These are phyloP conservation scores for Epicauta chinensis DNA, from an alignment of 1,140 invertebrate genomes.

Conservation along the genomic window DNA sequence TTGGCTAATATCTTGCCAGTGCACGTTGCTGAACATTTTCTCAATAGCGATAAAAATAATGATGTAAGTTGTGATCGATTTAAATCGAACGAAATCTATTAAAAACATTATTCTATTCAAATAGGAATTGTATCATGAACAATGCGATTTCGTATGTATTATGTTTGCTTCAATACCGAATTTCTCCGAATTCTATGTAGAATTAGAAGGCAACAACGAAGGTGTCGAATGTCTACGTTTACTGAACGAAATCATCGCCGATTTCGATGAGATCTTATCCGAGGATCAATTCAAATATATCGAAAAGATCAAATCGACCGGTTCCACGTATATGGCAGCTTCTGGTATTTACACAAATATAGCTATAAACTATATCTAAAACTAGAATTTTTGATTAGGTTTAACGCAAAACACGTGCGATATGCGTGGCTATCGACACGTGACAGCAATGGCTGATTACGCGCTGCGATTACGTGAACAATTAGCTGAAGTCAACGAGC, in stretches of 20 bases:
- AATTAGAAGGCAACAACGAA: conserved; percentile 90
- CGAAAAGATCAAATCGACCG: conserved; percentile 97
- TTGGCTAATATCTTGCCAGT: conserved; percentile 91
- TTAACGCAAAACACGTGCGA: conserved; percentile 73
- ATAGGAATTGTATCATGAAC: conserved; percentile 93
- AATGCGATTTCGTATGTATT: conserved; percentile 90
- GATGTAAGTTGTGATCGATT: conserved; percentile 57
- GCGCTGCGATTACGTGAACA: conserved; percentile 80
- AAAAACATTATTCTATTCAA: conserved; percentile 19
- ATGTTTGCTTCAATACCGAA: conserved; percentile 96
- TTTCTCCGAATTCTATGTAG: conserved; percentile 95
- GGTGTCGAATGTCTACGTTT: conserved; percentile 90
- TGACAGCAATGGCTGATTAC: conserved; percentile 88
- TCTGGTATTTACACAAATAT: conserved; percentile 56
- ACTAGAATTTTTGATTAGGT: conserved; percentile 57
- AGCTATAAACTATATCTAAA: too few species aligned
- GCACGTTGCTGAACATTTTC: conserved; percentile 91
- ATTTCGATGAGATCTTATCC: conserved; percentile 87
- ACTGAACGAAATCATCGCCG: conserved; percentile 95
- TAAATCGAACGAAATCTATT: neutral
- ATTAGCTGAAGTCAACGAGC: conserved; percentile 86
- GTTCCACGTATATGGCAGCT: conserved; percentile 94
- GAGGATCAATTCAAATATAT: conserved; percentile 84
- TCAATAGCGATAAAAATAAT: conserved; percentile 72
- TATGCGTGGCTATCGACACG: conserved; percentile 67